Evolutionary conservation across 2,113 vertebrate genomes (phyloP).

Genomic region (Aptenodytes forsteri): DNA sequence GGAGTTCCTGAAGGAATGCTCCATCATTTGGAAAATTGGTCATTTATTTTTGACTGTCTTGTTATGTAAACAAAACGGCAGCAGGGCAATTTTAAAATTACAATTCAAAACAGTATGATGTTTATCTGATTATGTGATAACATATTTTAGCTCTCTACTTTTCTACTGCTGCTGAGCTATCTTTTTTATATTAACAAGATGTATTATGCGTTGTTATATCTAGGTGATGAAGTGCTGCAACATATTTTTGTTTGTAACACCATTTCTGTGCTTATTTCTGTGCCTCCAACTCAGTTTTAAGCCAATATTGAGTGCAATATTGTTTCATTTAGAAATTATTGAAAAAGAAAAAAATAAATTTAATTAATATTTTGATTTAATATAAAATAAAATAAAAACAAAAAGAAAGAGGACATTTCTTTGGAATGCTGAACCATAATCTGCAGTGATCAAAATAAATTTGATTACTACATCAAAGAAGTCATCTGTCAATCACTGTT

Average conservation of each 20-base stretch:
- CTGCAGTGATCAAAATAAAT: background rate
- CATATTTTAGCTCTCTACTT: background rate
- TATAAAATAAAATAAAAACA: background rate
- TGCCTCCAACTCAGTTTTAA: background rate
- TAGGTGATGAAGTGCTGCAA: background rate
- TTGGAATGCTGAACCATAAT: background rate
- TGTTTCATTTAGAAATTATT: background rate
- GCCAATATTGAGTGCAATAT: background rate
- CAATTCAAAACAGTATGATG: background rate
- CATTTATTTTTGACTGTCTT: background rate
- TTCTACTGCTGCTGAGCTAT: background rate
- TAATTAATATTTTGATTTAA: background rate
- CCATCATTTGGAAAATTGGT: background rate
- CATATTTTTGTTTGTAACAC: background rate
- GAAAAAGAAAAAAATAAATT: background rate
- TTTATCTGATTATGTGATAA: background rate
- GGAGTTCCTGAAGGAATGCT: background rate
- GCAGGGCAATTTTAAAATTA: background rate
- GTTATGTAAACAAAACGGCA: background rate
- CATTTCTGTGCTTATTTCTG: background rate
- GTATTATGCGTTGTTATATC: background rate
- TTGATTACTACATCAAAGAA: background rate
- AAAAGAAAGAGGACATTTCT: background rate
- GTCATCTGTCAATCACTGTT: background rate
- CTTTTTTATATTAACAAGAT: background rate